A percentile compares a stretch with the other conserved stretches of the same genome.
These are phyloP conservation scores for Psettodes erumei DNA, from an alignment of 2,113 vertebrate genomes.

Conservation along the genomic window DNA sequence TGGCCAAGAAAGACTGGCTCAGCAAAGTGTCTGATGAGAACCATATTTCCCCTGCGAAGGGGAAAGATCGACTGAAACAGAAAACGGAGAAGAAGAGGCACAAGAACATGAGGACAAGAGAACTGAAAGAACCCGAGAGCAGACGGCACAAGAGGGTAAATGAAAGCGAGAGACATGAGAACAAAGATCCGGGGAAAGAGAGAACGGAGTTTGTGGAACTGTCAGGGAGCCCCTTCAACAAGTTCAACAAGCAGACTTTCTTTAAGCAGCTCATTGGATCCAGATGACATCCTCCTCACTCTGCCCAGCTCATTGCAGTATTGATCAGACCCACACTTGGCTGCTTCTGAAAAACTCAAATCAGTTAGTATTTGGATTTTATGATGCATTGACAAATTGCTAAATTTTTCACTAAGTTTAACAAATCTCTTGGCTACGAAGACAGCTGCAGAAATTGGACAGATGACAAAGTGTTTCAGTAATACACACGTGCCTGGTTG, in stretches of 20 bases:
- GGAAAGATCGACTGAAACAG: conserved; percentile 34
- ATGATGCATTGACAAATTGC: conserved; percentile 52
- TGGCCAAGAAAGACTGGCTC: conserved; percentile 57
- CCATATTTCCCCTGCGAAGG: conserved; percentile 49
- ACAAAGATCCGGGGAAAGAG: conserved; percentile 42
- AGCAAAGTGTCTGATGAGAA: conserved; percentile 56
- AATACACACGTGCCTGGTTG: conserved; percentile 17
- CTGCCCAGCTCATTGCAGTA: conserved; percentile 36
- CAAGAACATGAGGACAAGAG: conserved; percentile 16
- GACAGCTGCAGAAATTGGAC: conserved; percentile 48
- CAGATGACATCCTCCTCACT: conserved; percentile 68
- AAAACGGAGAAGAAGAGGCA: conserved; percentile 26
- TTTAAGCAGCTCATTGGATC: conserved; percentile 70
- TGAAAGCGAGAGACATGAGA: conserved; percentile 24
- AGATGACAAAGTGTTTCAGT: conserved; percentile 36
- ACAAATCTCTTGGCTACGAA: conserved; percentile 21
- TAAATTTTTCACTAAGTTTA: conserved; percentile 13
- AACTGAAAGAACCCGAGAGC: conserved; percentile 26
- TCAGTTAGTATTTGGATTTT: conserved; percentile 39
- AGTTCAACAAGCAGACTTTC: conserved; percentile 66
- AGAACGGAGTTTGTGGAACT: conserved; percentile 62
- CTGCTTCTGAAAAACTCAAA: conserved; percentile 39
- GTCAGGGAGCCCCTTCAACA: conserved; percentile 63
- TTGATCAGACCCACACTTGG: conserved; percentile 38
- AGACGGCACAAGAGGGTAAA: conserved; percentile 27